Evolutionary conservation across 2,113 vertebrate genomes (phyloP).

Genomic region (Coregonus clupeaformis): DNA sequence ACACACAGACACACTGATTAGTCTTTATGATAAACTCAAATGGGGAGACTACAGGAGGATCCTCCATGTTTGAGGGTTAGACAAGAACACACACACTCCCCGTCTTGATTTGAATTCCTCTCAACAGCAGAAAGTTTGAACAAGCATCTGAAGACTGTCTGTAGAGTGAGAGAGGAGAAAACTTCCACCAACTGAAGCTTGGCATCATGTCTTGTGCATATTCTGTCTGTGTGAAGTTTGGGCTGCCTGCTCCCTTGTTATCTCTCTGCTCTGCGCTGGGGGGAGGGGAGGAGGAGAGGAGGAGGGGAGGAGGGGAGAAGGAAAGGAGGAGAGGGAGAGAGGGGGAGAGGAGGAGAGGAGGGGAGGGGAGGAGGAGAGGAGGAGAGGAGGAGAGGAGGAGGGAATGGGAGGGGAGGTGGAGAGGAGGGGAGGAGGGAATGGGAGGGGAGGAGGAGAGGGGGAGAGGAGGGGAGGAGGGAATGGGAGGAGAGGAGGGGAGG

Average conservation of each 20-base stretch:
- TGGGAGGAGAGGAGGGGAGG: no score
- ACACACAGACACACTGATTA: constrained; percentile 17
- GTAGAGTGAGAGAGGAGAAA: constrained; percentile 35
- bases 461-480: neutral
- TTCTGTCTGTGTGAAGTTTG: constrained; percentile 49
- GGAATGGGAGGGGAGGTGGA: neutral
- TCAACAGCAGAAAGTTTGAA: constrained; percentile 47
- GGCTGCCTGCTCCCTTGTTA: constrained; percentile 63
- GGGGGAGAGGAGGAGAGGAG: neutral
- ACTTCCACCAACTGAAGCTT: constrained; percentile 48
- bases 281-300: constrained; percentile 19
- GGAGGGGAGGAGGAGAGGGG: neutral
- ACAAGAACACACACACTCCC: constrained; percentile 35
- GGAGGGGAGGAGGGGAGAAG: constrained; percentile 35
- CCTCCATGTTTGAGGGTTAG: constrained; percentile 33
- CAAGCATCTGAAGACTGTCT: constrained; percentile 38
- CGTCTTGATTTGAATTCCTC: constrained; percentile 51
- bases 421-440: neutral
- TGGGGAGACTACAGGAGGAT: neutral
- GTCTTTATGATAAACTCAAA: constrained; percentile 26
- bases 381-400: no score
- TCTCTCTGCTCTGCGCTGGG: constrained; percentile 40
- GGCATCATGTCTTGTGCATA: constrained; percentile 46
- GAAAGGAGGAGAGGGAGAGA: neutral
- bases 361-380: neutral